Evolutionary conservation across 1,140 invertebrate genomes (phyloP).

Genomic region (Aphelinus certus): DNA sequence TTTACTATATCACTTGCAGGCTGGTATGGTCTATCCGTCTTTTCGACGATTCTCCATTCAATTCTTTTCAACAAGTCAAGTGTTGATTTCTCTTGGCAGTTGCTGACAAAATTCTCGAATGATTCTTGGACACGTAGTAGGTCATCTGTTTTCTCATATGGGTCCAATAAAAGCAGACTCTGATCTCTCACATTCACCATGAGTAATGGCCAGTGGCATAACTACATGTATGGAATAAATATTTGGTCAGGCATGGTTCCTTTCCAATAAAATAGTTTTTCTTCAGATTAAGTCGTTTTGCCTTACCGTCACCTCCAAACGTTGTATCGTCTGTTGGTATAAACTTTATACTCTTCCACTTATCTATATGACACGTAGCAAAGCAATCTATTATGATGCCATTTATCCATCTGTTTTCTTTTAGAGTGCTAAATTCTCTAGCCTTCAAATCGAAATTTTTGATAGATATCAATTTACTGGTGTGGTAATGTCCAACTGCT

Average conservation of each 20-base stretch:
- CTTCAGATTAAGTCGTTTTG: neutral
- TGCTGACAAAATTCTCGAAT: neutral
- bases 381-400: neutral
- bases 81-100: constrained; percentile 1
- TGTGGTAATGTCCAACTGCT: neutral
- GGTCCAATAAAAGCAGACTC: neutral
- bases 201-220: neutral
- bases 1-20: neutral
- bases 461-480: neutral
- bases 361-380: neutral
- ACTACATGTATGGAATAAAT: neutral
- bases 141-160: neutral
- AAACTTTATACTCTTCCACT: neutral
- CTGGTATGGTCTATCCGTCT: constrained; percentile 11
- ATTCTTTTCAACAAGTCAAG: constrained; percentile 6
- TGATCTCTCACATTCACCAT: neutral
- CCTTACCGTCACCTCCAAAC: neutral
- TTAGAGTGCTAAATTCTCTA: neutral
- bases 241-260: no score
- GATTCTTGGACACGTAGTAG: neutral
- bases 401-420: neutral
- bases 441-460: neutral
- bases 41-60: constrained; percentile 3
- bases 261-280: neutral
- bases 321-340: neutral